Evolutionary conservation across 2,113 vertebrate genomes (phyloP).

Genomic region (Andinoacara biseriatus): DNA sequence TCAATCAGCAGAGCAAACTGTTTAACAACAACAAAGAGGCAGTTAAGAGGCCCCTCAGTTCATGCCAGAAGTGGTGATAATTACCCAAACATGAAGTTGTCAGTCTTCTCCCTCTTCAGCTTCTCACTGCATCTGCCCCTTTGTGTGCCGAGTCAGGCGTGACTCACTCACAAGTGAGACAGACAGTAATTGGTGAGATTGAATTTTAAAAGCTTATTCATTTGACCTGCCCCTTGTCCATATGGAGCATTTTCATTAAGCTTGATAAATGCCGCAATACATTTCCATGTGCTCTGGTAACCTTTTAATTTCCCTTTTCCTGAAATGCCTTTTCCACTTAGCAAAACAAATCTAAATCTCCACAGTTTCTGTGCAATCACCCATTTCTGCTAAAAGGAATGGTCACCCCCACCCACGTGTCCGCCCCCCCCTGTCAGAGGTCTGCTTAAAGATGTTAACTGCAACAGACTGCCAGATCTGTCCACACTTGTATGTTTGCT

Average conservation of each 20-base stretch:
- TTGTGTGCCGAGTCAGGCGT: constrained; percentile 71
- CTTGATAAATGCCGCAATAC: constrained; percentile 56
- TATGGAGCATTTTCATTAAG: constrained; percentile 58
- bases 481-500: constrained; percentile 11
- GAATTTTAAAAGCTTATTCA: constrained; percentile 71
- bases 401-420: neutral
- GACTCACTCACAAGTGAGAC: constrained; percentile 48
- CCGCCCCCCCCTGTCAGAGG: constrained; percentile 18
- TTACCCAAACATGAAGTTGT: constrained; percentile 81
- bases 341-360: neutral
- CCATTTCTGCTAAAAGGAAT: neutral
- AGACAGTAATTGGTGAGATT: constrained; percentile 71
- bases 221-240: constrained; percentile 61
- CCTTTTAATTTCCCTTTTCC: neutral
- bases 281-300: neutral
- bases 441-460: constrained; percentile 8
- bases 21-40: constrained; percentile 80
- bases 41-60: constrained; percentile 66
- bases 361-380: neutral
- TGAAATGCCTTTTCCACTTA: neutral
- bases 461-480: neutral
- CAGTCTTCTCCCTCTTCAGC: constrained; percentile 53
- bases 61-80: constrained; percentile 79
- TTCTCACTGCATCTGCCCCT: constrained; percentile 59
- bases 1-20: constrained; percentile 79